Percentiles rank a stretch among this genome's conserved stretches.
phyloP scores from a whole-genome alignment of 2,888 invertebrate genomes.

The Folsomia manolachei region DNA sequence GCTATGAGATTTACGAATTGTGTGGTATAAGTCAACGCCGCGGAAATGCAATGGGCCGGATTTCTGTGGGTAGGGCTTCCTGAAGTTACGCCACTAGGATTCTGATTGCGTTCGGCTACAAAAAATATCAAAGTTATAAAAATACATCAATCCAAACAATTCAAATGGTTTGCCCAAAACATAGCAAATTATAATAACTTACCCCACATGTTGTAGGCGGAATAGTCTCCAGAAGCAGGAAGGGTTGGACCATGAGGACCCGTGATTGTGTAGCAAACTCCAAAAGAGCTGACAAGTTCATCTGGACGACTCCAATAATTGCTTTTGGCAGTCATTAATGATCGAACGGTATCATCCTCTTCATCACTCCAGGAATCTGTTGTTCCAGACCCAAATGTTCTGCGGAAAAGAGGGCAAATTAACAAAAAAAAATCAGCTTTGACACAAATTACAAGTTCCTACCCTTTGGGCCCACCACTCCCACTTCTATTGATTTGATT shows the following conservation, averaged over 20 bases:
- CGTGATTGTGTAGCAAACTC: constrained; percentile 53
- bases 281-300: constrained; percentile 48
- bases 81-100: constrained; percentile 18
- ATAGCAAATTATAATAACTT: constrained; percentile 50
- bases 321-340: constrained; percentile 70
- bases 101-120: constrained; percentile 34
- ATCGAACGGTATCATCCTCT: constrained; percentile 58
- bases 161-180: constrained; percentile 1
- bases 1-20: constrained; percentile 79
- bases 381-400: constrained; percentile 16
- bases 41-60: constrained; percentile 70
- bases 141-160: background rate
- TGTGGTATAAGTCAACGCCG: constrained; percentile 79
- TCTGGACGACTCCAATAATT: constrained; percentile 52
- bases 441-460: constrained; percentile 16
- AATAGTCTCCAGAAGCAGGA: constrained; percentile 79
- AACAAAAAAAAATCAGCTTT: no score
- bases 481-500: constrained; percentile 55
- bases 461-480: constrained; percentile 25
- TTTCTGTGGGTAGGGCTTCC: constrained; percentile 54
- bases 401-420: no score
- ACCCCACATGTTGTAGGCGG: constrained; percentile 75
- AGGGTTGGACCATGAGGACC: constrained; percentile 70
- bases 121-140: background rate
- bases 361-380: constrained; percentile 51